Conservation (phyloP, 2,888 invertebrate species). For the Melipona beecheii region DNA sequence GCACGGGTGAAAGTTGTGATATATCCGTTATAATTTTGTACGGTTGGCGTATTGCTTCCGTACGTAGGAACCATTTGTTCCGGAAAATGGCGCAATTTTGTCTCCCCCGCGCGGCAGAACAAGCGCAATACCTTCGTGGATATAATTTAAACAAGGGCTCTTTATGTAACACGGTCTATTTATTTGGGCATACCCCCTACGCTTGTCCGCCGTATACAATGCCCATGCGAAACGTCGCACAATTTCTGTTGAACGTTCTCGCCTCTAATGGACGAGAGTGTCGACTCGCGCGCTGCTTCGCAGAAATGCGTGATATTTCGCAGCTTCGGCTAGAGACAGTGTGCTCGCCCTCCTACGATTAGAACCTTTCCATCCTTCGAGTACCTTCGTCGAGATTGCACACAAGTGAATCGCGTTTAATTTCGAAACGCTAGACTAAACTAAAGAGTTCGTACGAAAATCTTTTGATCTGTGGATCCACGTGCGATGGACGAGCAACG, state of each 20-base stretch:
- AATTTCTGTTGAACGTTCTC: constrained; percentile 64
- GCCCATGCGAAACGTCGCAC: constrained; percentile 61
- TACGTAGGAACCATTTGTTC: constrained; percentile 72
- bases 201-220: constrained; percentile 56
- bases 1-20: constrained; percentile 70
- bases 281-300: constrained; percentile 36
- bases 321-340: constrained; percentile 45
- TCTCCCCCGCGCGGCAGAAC: constrained; percentile 62
- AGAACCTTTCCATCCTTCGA: not conserved
- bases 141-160: constrained; percentile 69
- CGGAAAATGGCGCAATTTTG: constrained; percentile 75
- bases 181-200: constrained; percentile 63
- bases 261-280: constrained; percentile 61
- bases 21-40: constrained; percentile 74
- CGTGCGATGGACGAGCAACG: too few species aligned
- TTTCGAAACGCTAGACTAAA: not conserved
- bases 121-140: constrained; percentile 69
- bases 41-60: constrained; percentile 70
- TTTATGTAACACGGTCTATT: constrained; percentile 69
- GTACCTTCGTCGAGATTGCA: not conserved
- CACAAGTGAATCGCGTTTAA: not conserved
- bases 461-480: not conserved
- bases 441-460: not conserved
- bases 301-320: constrained; percentile 56
- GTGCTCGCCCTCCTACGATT: too few species aligned